Conservation (phyloP, 2,797 vertebrate species). For the Aldrovandia affinis region DNA sequence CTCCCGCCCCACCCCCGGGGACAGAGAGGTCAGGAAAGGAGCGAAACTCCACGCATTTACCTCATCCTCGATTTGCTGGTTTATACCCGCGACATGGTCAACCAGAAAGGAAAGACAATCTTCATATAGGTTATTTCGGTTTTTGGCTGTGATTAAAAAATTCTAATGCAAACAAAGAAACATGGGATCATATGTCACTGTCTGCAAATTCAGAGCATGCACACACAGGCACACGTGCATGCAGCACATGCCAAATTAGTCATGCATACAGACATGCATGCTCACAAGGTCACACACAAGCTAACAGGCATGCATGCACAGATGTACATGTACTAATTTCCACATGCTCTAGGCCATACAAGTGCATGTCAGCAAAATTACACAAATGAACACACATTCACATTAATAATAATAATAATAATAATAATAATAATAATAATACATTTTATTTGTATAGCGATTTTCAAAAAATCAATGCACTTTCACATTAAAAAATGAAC, state of each 20-base stretch:
- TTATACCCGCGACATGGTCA: too few species aligned
- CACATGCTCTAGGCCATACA: neutral
- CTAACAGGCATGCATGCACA: neutral
- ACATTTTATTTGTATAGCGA: too few species aligned
- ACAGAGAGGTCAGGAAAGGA: neutral
- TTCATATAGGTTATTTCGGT: too few species aligned
- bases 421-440: too few species aligned
- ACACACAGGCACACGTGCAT: neutral
- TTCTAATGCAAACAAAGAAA: neutral
- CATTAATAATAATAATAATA: too few species aligned
- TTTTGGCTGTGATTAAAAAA: neutral
- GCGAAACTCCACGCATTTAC: neutral
- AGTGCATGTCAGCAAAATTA: neutral
- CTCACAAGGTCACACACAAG: conserved; percentile 3
- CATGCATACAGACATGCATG: neutral
- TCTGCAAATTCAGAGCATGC: neutral
- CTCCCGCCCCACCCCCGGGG: neutral
- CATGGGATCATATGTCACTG: neutral
- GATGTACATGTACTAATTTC: neutral
- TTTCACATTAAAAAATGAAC: too few species aligned
- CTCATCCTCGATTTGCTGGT: neutral
- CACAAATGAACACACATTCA: neutral
- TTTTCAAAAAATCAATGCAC: too few species aligned
- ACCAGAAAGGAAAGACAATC: too few species aligned
- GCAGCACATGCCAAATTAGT: neutral